Base-by-base conservation (phyloP, 2,888 invertebrate species). In the Drosophila rubida region DNA sequence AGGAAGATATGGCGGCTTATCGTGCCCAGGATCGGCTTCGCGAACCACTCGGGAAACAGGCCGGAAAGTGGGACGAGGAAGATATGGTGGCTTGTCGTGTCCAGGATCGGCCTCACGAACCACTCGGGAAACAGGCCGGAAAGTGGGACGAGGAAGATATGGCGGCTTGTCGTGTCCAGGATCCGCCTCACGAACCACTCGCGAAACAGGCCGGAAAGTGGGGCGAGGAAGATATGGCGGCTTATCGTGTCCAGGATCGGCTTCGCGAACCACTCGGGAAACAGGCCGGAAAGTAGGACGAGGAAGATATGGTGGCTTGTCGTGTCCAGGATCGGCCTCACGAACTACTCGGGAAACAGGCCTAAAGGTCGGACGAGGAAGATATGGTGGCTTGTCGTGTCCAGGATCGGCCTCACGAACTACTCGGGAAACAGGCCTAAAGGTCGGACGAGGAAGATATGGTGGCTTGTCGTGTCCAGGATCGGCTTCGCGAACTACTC, bases 141-240 rank as follows among this genome's bases (percentile, higher is more conserved):
- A 46, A 0, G 55, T 57, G 4, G 55, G 55, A 11, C 51, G 19
- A 19, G 19, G 70, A 16, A 42, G 53, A 23, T 66, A 62, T 23
- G 61, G 54, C 0, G 46, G 61, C 32, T 42, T 48, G 9, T 59
- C 67, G 7, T 73, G 23, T 0, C 41, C 60, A 8, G 51, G 54
- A 44, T 54, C 54, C 0, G 60, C 59, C 45, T 59, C 58, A 1
- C 49, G 49, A 4, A 32, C 42, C 0, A 42, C 42, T 59, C 42
- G 32, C n/a, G n/a, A n/a, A n/a, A n/a, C 9, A 0, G 54, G 54
- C 1, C 54, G 11, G 45, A 37, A 45, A 16, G 51, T 51, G 3
- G 51, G 51, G 0, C 16, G 39, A 27, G 41, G 41, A 1, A 51
- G 39, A 41, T 51, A 13, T 32, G 32, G 32, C 4, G 32, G 32